Evolutionary conservation across 2,113 vertebrate genomes (phyloP).

Genomic region (Scomber scombrus): DNA sequence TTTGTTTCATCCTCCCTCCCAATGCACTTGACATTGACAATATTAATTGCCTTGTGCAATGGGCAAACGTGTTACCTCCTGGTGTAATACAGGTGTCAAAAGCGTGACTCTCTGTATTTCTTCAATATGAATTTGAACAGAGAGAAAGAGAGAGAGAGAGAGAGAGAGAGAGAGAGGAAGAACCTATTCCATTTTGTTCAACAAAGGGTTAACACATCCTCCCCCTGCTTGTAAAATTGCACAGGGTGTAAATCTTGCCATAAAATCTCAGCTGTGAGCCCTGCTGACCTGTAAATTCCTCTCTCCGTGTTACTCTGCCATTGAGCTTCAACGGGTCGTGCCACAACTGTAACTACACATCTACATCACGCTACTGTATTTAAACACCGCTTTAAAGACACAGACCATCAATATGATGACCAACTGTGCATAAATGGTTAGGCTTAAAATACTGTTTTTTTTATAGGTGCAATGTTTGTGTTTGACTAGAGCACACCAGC

Average conservation of each 20-base stretch:
- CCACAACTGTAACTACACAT: conserved; percentile 73
- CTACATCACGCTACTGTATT: conserved; percentile 58
- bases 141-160: no score
- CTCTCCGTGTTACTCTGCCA: conserved; percentile 65
- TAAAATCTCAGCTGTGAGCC: conserved; percentile 85
- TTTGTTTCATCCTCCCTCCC: conserved; percentile 82
- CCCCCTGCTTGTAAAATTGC: conserved; percentile 74
- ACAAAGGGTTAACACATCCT: conserved; percentile 76
- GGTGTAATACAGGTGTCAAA: conserved; percentile 81
- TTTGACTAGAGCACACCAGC: background rate
- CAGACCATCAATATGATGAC: background rate
- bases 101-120: conserved; percentile 57
- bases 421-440: conserved; percentile 10
- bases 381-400: conserved; percentile 54
- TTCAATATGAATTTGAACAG: conserved; percentile 52
- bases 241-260: conserved; percentile 79
- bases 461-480: background rate
- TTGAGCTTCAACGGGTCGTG: conserved; percentile 51
- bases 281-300: conserved; percentile 80
- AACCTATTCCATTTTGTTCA: conserved; percentile 39
- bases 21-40: conserved; percentile 83
- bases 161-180: conserved; percentile 40
- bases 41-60: conserved; percentile 81
- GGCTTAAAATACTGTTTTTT: background rate
- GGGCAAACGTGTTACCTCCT: conserved; percentile 77